Percentiles rank a stretch among this genome's conserved stretches.
Conservation (phyloP, 1,140 invertebrate species). For the Drosophila lacertosa region DNA sequence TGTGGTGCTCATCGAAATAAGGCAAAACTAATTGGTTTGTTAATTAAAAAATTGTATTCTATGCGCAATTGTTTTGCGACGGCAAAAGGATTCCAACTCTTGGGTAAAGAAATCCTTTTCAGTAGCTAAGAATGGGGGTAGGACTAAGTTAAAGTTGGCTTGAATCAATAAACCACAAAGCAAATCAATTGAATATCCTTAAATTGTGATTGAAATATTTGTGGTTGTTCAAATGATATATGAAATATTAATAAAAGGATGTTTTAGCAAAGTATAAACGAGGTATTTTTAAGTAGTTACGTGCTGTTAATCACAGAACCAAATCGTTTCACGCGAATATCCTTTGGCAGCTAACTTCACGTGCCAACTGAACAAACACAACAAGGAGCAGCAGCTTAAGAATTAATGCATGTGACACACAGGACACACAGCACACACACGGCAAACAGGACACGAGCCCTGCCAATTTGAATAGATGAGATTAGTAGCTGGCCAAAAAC, state of each 20-base stretch:
- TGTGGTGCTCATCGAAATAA: slow-evolving; percentile 54
- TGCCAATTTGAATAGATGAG: slow-evolving; percentile 66
- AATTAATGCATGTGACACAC: slow-evolving; percentile 17
- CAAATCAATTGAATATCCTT: neutral
- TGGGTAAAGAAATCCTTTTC: slow-evolving; percentile 14
- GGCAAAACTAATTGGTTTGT: slow-evolving; percentile 79
- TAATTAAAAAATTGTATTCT: slow-evolving; percentile 73
- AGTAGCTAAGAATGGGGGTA: neutral
- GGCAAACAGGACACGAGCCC: slow-evolving; percentile 10
- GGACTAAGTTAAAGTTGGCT: neutral
- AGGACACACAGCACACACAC: neutral
- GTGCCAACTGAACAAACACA: slow-evolving; percentile 35
- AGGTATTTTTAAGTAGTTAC: no score
- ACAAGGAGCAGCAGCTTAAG: slow-evolving; percentile 30
- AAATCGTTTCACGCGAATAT: neutral
- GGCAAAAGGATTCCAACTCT: slow-evolving; percentile 14
- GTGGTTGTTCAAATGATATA: no score
- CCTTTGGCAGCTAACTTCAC: neutral
- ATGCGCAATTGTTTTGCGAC: slow-evolving; percentile 47
- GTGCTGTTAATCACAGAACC: no score
- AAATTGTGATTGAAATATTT: neutral
- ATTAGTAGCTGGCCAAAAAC: slow-evolving; percentile 45
- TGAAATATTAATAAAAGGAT: no score
- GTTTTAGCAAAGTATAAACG: no score
- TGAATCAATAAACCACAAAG: slow-evolving; percentile 13